Evolutionary conservation across 2,888 invertebrate species (phyloP), one percentile per base, ranked within the genome.

Genomic region (Sesamia inferens): DNA sequence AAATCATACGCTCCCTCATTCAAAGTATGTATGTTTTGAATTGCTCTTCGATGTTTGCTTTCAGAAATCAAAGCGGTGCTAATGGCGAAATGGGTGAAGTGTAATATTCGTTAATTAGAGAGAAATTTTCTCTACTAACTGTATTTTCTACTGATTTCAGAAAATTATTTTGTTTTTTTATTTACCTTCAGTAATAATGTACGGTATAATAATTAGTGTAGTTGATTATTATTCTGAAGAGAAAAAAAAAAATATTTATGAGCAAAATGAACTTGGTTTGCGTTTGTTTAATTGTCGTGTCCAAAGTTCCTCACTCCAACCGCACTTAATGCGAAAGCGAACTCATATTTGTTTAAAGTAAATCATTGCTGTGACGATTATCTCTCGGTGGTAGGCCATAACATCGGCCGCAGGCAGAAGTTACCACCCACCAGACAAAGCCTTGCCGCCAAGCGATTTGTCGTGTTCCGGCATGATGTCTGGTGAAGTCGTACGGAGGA

Each of bases 1-100:
- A 86, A 88, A 87, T 83, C 81, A 86, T 85, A 87, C 77, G 68
- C 71, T 24, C 47, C 24, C 64, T 66, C 68, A 78, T 68, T 76
- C 71, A 63, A 57, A 31, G 31, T 31, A 31, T 63, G 67, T 64
- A n/a, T 73, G 48, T 55, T 74, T 75, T 65, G 54, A 62, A 63
- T 61, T 62, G 57, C 65, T 48, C 24, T 63, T 11, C 42, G 14
- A 47, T 75, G 64, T 66, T 76, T 85, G 42, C 24, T 66, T 75
- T 77, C 7, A 44, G 13, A 22, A 70, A 67, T 80, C 64, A 83
- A 83, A 68, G 62, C 42, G 10, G 63, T n/a, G 24, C 31, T 62
- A 59, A 79, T 58, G 65, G 48, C 19, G 48, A 64, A 39, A 13
- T 42, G 24, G 31, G 31, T 19, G 5, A 48, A 22, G 65, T 44